These are phyloP conservation scores for Patiria pectinifera DNA, from an alignment of 53 echinoderm and acorn worm genomes.

Conservation along the genomic window DNA sequence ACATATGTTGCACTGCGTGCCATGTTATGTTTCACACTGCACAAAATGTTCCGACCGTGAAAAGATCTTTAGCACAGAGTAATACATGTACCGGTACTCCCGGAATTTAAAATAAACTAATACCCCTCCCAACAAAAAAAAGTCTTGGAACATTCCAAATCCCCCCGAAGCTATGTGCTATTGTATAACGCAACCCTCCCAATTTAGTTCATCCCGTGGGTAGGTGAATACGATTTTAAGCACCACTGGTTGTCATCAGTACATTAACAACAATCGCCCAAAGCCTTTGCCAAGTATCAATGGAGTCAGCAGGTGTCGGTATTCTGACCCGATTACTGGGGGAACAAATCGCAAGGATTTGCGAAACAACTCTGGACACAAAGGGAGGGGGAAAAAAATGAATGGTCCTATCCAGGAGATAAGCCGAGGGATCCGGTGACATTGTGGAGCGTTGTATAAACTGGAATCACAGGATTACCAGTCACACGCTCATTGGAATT, in stretches of 20 bases:
- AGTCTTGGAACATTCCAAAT: background rate
- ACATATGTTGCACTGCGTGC: too few relatives aligned
- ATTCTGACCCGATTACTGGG: slow-evolving; percentile 7
- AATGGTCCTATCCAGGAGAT: background rate
- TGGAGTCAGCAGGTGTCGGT: slow-evolving; percentile 18
- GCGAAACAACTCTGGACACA: background rate
- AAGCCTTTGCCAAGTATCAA: background rate
- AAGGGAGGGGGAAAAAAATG: background rate
- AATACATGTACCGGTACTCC: too few relatives aligned
- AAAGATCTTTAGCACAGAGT: too few relatives aligned
- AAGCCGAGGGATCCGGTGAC: slow-evolving; percentile 34
- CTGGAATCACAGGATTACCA: background rate
- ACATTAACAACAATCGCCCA: background rate
- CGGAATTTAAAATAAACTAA: too few relatives aligned
- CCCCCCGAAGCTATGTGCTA: background rate
- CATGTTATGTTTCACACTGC: too few relatives aligned
- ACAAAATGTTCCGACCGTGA: too few relatives aligned
- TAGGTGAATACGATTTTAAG: background rate
- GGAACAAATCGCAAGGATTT: slow-evolving; percentile 2
- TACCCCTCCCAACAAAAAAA: background rate
- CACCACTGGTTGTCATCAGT: slow-evolving; percentile 13
- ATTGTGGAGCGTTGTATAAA: background rate
- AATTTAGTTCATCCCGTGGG: background rate
- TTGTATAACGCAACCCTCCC: background rate
- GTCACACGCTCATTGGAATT: background rate